phyloP scores from a whole-genome alignment of 2,888 invertebrate species.

The Amblyjoppa proteus region DNA sequence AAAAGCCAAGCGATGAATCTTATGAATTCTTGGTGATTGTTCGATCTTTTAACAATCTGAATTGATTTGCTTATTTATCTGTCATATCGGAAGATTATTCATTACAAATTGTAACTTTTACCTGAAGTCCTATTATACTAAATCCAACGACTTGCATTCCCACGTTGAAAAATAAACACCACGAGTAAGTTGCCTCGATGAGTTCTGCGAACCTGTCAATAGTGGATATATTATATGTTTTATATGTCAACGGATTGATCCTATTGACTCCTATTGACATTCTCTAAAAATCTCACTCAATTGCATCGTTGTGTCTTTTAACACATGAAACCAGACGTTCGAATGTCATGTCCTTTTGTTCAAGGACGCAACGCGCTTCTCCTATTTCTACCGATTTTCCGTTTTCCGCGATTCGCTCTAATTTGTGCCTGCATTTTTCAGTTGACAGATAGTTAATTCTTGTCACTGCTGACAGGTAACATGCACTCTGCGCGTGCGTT shows the following conservation, averaged over 20 bases:
- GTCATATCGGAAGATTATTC: background rate
- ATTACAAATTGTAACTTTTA: background rate
- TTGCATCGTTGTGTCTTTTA: no score
- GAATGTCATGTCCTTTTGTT: slow-evolving; percentile 12
- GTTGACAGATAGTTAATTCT: background rate
- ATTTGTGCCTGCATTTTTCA: slow-evolving; percentile 11
- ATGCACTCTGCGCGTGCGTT: no score
- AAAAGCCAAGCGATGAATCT: background rate
- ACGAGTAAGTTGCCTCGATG: background rate
- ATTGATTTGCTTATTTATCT: background rate
- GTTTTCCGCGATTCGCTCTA: background rate
- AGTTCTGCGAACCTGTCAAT: background rate
- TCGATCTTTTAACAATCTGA: background rate
- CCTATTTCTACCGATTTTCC: background rate
- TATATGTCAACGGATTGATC: background rate
- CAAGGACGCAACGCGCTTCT: background rate
- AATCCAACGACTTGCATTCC: background rate
- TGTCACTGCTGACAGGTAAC: background rate
- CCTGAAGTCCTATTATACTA: background rate
- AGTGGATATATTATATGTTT: background rate
- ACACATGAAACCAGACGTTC: slow-evolving; percentile 17
- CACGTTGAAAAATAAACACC: background rate
- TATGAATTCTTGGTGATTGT: background rate
- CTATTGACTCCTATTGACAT: background rate
- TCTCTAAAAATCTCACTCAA: no score